Percentiles rank a stretch among this genome's conserved stretches.
Conservation (phyloP, 2,888 invertebrate species). For the Adelognathus sp. region DNA sequence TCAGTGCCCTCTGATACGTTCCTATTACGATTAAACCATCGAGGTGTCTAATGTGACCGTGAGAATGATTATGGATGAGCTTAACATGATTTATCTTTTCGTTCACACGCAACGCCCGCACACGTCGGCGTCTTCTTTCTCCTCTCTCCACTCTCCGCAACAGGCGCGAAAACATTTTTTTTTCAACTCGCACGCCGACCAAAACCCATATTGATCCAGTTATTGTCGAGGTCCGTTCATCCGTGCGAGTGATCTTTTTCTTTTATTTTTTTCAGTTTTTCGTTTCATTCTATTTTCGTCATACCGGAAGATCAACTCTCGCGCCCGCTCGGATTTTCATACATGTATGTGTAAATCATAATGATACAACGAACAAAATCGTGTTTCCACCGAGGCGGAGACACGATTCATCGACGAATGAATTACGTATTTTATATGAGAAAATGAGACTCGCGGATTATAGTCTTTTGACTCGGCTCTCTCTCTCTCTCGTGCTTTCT, state of each 20-base stretch:
- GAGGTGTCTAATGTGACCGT: slow-evolving; percentile 42
- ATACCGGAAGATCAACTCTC: slow-evolving; percentile 1
- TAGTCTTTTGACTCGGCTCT: slow-evolving; percentile 56
- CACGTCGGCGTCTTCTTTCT: background rate
- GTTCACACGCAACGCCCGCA: background rate
- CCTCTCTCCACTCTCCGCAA: background rate
- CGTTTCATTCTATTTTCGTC: no score
- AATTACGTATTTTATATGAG: slow-evolving; percentile 68
- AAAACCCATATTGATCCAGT: slow-evolving; percentile 70
- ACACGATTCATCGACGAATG: slow-evolving; percentile 69
- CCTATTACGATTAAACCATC: slow-evolving; percentile 40
- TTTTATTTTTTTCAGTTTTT: no score
- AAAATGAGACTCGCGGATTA: slow-evolving; percentile 52
- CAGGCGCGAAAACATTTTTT: background rate
- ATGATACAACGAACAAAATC: slow-evolving; percentile 17
- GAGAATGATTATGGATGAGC: slow-evolving; percentile 43
- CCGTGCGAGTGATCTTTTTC: slow-evolving; percentile 66
- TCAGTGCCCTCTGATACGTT: slow-evolving; percentile 8
- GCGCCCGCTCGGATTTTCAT: slow-evolving; percentile 25
- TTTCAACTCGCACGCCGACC: slow-evolving; percentile 58
- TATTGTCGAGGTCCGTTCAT: slow-evolving; percentile 79
- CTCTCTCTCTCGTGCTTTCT: slow-evolving; percentile 8
- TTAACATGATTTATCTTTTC: slow-evolving; percentile 10
- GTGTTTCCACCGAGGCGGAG: slow-evolving; percentile 63
- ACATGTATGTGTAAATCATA: slow-evolving; percentile 37